Evolutionary conservation across 2,113 vertebrate genomes (phyloP).

Genomic region (Toxostoma redivivum): DNA sequence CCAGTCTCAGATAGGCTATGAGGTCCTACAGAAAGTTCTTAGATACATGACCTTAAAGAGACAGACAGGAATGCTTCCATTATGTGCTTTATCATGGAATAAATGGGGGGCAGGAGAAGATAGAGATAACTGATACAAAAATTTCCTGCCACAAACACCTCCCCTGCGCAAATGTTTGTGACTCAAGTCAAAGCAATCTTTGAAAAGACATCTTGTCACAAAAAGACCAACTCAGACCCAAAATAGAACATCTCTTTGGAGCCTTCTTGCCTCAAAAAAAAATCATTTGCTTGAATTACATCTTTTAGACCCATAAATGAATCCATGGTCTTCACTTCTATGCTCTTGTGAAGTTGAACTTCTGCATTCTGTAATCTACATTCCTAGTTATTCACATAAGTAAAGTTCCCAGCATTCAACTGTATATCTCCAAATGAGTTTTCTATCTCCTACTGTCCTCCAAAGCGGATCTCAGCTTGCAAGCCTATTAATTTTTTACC

Average conservation of each 20-base stretch:
- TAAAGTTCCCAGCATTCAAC: background rate
- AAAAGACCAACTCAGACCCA: background rate
- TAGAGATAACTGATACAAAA: background rate
- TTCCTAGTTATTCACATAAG: background rate
- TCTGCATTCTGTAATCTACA: background rate
- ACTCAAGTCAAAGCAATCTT: background rate
- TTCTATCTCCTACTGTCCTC: background rate
- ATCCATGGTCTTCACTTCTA: background rate
- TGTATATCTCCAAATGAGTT: background rate
- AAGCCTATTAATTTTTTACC: background rate
- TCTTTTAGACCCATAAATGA: background rate
- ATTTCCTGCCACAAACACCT: background rate
- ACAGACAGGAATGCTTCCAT: background rate
- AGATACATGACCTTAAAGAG: background rate
- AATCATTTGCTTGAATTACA: background rate
- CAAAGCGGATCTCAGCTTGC: rapidly evolving
- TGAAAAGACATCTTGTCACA: background rate
- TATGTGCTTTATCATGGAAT: background rate
- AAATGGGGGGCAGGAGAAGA: background rate
- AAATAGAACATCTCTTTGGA: background rate
- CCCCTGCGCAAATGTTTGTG: background rate
- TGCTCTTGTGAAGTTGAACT: background rate
- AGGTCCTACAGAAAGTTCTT: background rate
- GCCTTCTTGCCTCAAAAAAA: background rate
- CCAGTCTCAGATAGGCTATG: background rate